These are phyloP conservation scores for Metalampra italica DNA, from an alignment of 2,888 invertebrate genomes.

Conservation along the genomic window DNA sequence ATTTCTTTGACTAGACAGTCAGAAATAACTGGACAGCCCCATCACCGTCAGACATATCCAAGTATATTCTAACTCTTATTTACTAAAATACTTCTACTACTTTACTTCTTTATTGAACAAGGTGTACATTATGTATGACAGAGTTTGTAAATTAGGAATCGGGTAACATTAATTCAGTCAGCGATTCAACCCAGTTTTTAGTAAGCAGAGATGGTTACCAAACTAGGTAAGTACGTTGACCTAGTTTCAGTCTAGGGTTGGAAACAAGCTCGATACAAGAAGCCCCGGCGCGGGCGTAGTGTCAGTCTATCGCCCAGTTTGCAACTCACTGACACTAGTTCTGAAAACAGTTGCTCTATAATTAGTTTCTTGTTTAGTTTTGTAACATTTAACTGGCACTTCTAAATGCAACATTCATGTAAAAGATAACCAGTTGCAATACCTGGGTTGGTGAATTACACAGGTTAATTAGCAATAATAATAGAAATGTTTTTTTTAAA, in stretches of 20 bases:
- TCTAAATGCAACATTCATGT: background rate
- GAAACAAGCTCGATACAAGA: slow-evolving; percentile 35
- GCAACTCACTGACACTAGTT: slow-evolving; percentile 15
- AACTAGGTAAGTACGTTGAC: slow-evolving; percentile 26
- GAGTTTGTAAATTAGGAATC: too few relatives aligned
- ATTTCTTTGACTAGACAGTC: too few relatives aligned
- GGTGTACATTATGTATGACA: background rate
- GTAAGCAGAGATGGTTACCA: background rate
- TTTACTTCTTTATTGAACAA: background rate
- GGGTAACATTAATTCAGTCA: too few relatives aligned
- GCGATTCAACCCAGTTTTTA: background rate
- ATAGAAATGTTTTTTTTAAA: too few relatives aligned
- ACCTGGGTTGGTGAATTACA: too few relatives aligned
- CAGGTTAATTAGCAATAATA: too few relatives aligned
- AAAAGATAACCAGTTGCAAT: too few relatives aligned
- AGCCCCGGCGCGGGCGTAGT: slow-evolving; percentile 23
- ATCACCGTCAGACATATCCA: too few relatives aligned
- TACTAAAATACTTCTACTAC: background rate
- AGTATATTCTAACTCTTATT: background rate
- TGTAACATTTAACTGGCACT: background rate
- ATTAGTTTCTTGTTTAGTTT: background rate
- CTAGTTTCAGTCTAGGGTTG: slow-evolving; percentile 28
- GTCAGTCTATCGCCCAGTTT: slow-evolving; percentile 35
- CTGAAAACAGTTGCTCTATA: background rate
- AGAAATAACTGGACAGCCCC: too few relatives aligned